Evolutionary conservation across 2,113 vertebrate species (phyloP).

Genomic region (Marmota flaviventris): DNA sequence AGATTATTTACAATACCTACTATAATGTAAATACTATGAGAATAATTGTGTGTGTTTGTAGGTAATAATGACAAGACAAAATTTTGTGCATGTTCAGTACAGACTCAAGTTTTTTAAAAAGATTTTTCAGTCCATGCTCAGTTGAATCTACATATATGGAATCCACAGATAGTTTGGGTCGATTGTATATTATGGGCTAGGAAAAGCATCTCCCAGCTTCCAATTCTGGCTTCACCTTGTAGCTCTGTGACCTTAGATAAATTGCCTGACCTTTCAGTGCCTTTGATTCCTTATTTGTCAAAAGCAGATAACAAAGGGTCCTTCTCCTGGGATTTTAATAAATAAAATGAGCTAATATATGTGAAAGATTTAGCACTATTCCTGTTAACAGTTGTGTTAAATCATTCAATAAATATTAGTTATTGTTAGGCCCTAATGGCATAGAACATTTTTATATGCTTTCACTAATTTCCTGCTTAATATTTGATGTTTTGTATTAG

Average conservation of each 20-base stretch:
- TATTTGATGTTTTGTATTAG: neutral
- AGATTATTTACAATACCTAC: neutral
- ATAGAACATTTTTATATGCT: neutral
- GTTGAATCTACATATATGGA: neutral
- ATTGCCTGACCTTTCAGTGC: neutral
- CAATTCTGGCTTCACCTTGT: neutral
- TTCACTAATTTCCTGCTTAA: neutral
- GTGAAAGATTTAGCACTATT: neutral
- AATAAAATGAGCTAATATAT: neutral
- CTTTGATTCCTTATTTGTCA: neutral
- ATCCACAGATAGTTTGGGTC: fast-evolving
- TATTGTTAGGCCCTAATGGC: neutral
- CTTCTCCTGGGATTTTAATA: neutral
- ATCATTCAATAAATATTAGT: neutral
- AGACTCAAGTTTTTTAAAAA: neutral
- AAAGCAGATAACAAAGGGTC: neutral
- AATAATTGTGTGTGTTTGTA: neutral
- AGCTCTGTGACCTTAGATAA: neutral
- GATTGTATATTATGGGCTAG: too few species aligned
- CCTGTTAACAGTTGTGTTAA: neutral
- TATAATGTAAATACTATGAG: neutral
- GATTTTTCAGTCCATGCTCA: neutral
- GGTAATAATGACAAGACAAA: neutral
- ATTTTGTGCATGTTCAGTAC: neutral
- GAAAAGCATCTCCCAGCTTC: neutral